Percentiles rank a stretch among this genome's conserved stretches.
Evolutionary conservation across 2,797 vertebrate genomes (phyloP).

Genomic region (Manis pentadactyla): DNA sequence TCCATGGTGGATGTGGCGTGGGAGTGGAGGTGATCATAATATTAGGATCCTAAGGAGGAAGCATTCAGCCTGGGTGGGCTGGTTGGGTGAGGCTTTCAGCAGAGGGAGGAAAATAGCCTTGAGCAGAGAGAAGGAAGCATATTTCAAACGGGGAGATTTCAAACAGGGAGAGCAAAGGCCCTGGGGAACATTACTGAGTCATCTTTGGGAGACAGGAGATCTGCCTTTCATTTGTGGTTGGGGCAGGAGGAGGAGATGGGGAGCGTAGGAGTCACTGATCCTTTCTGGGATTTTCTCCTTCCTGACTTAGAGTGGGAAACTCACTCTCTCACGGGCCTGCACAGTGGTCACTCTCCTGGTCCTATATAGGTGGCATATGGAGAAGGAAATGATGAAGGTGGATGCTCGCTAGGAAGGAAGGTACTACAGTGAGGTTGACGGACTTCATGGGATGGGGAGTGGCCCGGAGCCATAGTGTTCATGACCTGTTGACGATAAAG

Average conservation of each 20-base stretch:
- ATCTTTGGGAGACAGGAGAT: neutral
- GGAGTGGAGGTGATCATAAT: neutral
- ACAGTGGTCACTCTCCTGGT: neutral
- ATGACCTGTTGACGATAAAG: neutral
- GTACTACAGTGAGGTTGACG: neutral
- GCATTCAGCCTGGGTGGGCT: neutral
- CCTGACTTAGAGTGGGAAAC: neutral
- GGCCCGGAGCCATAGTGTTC: neutral
- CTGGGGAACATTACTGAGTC: neutral
- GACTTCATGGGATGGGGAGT: neutral
- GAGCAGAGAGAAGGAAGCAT: neutral
- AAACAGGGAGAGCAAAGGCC: neutral
- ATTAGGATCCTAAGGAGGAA: neutral
- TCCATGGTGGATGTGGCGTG: neutral
- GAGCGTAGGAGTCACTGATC: neutral
- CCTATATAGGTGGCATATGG: neutral
- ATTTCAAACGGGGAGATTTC: neutral
- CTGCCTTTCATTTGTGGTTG: conserved; percentile 10
- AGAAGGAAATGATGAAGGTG: neutral
- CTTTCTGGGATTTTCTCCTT: conserved; percentile 36
- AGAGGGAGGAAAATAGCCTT: neutral
- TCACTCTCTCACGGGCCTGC: neutral
- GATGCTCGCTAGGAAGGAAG: neutral
- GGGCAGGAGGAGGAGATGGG: neutral
- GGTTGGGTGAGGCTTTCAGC: neutral